Evolutionary conservation across 1,140 invertebrate genomes (phyloP).

Genomic region (Copidosoma floridanum): DNA sequence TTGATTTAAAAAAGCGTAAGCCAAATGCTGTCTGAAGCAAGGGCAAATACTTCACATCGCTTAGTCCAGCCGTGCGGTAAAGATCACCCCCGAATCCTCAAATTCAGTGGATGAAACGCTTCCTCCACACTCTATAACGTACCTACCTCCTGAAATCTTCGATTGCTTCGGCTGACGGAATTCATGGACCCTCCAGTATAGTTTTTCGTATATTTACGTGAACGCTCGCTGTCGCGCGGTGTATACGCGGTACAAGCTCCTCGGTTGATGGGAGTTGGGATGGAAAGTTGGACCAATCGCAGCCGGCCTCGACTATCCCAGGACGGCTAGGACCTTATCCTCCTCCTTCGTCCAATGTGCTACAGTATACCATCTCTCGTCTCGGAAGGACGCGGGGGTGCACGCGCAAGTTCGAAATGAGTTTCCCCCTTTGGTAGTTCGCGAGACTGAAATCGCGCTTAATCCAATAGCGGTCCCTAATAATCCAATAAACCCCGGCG

Average conservation of each 20-base stretch:
- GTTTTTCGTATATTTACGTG: slow-evolving; percentile 10
- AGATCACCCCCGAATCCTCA: slow-evolving; percentile 17
- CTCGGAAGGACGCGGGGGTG: slow-evolving; percentile 29
- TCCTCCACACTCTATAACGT: too few relatives aligned
- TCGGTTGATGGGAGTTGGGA: background rate
- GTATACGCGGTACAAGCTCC: background rate
- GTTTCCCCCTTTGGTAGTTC: too few relatives aligned
- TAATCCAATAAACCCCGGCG: slow-evolving; percentile 51
- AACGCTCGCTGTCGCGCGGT: too few relatives aligned
- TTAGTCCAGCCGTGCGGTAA: background rate
- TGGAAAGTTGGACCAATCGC: slow-evolving; percentile 32
- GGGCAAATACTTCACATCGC: slow-evolving; percentile 13
- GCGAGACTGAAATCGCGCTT: slow-evolving; percentile 46
- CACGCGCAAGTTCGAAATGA: slow-evolving; percentile 40
- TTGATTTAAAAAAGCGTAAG: background rate
- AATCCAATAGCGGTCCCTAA: slow-evolving; percentile 56
- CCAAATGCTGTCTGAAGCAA: background rate
- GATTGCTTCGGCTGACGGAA: slow-evolving; percentile 3
- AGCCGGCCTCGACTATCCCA: slow-evolving; percentile 12
- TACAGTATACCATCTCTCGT: background rate
- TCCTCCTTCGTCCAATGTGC: background rate
- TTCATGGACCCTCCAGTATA: slow-evolving; percentile 20
- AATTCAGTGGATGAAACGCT: slow-evolving; percentile 11
- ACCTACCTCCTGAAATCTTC: slow-evolving; percentile 17
- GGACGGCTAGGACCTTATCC: background rate